Base-by-base conservation (phyloP, 2,797 vertebrate genomes). In the Ispidina picta region DNA sequence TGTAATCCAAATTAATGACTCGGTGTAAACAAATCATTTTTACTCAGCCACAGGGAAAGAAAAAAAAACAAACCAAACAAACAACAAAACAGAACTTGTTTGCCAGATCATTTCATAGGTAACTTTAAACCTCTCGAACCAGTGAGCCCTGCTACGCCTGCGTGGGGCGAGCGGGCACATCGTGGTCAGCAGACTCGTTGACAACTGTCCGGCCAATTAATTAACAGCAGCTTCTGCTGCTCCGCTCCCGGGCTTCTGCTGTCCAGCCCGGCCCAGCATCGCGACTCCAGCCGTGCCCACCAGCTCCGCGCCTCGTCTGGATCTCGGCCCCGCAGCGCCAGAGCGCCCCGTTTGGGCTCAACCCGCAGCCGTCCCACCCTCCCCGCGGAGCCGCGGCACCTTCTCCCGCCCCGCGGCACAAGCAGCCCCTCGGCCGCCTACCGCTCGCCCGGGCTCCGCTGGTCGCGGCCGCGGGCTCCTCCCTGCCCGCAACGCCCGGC, bases 171-270 rank as follows among this genome's bases (percentile, higher is more conserved):
- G 59, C 19, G 10, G 2, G 28, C 3, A 4, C 2, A 1, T 35
- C 1, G 25, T 2, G 59, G 48, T 16, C 86, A 62, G 37, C 2
- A 1, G 12, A 25, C 48, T 4, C 21, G 41, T 1, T 8, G 64
- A 19, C 44, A 28, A 5, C 46, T 6, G 21, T 4, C 7, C 16
- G 0, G 2, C n/a, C 52, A 11, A 3, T 4, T 6, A 70, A 5
- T 5, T 25, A 0, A 23, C 3, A 15, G 56, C 48, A 12, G 52
- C 60, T 43, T 9, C 58, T 17, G 35, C 71, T 7, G 3, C 4
- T 10, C 35, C 21, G 29, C 9, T 3, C 39, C 55, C 5, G 19
- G 28, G 39, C 55, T 15, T 2, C 17, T 35, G 19, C 54, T 8
- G 58, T 58, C 9, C 44, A 2, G 33, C 28, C 17, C 15, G 18